Conservation (phyloP, 2,888 invertebrate genomes). For the Coronaproctus castanopsis region DNA sequence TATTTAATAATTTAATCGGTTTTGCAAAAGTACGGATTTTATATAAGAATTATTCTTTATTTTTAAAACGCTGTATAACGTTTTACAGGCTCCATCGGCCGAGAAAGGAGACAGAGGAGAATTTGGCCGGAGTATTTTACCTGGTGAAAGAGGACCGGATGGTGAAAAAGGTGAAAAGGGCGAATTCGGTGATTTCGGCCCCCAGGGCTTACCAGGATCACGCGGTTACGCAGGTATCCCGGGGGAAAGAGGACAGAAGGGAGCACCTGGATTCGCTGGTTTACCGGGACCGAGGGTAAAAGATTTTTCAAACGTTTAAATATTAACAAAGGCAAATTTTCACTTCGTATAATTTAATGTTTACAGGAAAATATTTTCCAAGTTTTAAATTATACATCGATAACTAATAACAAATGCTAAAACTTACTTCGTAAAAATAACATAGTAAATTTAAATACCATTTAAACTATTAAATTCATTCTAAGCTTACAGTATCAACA, state of each 20-base stretch:
- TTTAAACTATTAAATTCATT: no score
- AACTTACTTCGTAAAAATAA: no score
- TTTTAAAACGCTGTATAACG: no score
- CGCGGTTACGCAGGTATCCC: slow-evolving; percentile 26
- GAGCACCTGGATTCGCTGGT: slow-evolving; percentile 26
- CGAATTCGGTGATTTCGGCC: slow-evolving; percentile 23
- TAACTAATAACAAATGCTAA: no score
- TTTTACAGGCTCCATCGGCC: slow-evolving; percentile 10
- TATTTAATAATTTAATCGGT: no score
- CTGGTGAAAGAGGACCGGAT: slow-evolving; percentile 19
- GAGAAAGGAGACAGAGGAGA: slow-evolving; percentile 23
- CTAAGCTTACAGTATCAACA: no score
- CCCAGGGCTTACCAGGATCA: slow-evolving; percentile 26
- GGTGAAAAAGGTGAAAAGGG: slow-evolving; percentile 23
- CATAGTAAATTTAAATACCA: no score
- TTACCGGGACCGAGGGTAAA: slow-evolving; percentile 18
- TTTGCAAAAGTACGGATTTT: no score
- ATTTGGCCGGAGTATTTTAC: slow-evolving; percentile 20
- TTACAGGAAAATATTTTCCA: background rate
- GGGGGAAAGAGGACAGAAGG: slow-evolving; percentile 35
- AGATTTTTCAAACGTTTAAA: no score
- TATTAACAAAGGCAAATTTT: no score
- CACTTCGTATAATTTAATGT: background rate
- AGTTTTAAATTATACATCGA: no score
- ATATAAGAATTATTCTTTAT: no score